Evolutionary conservation across 2,113 vertebrate genomes (phyloP).

Genomic region (Oncorhynchus keta): DNA sequence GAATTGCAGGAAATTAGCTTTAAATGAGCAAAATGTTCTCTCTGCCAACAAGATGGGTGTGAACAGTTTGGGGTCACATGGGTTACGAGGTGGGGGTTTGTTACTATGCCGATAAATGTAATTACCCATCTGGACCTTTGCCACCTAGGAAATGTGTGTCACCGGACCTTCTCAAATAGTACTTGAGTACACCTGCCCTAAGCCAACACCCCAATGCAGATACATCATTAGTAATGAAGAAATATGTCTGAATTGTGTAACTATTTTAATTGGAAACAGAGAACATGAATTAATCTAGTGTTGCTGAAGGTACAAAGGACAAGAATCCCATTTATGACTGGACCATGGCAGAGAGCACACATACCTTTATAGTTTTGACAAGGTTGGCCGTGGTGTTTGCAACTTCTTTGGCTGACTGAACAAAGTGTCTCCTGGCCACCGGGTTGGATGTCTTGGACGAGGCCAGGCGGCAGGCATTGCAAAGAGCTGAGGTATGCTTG

Average conservation of each 20-base stretch:
- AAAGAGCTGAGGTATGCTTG: slow-evolving; percentile 96
- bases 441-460: slow-evolving; percentile 97
- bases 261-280: background rate
- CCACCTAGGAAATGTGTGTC: too few relatives aligned
- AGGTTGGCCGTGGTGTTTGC: slow-evolving; percentile 98
- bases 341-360: background rate
- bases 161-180: too few relatives aligned
- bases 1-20: too few relatives aligned
- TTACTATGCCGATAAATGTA: too few relatives aligned
- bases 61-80: too few relatives aligned
- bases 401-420: slow-evolving; percentile 98
- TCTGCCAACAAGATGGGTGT: too few relatives aligned
- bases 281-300: background rate
- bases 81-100: too few relatives aligned
- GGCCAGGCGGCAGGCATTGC: slow-evolving; percentile 95
- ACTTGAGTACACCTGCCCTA: too few relatives aligned
- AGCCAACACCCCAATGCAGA: slow-evolving; percentile 2
- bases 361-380: slow-evolving; percentile 98
- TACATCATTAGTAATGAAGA: background rate
- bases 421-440: slow-evolving; percentile 95
- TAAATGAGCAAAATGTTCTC: too few relatives aligned
- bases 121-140: too few relatives aligned
- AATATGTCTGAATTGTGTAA: background rate
- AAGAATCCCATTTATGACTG: background rate
- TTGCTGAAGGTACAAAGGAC: background rate